phyloP scores from a whole-genome alignment of 2,797 vertebrate species.

The Pelodytes ibericus region DNA sequence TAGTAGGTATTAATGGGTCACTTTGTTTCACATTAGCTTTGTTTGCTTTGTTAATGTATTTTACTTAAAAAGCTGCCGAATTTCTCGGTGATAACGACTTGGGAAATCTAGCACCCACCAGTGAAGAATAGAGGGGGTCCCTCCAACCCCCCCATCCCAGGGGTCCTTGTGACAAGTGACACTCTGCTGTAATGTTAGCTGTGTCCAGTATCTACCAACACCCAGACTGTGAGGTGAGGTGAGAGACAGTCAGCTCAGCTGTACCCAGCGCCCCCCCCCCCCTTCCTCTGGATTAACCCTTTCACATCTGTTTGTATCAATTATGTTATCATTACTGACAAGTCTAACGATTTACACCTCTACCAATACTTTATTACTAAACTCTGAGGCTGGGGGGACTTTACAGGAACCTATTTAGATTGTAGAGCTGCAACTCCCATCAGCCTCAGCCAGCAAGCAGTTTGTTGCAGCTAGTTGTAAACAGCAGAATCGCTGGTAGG shows the following conservation, averaged over 20 bases:
- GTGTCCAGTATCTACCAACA: background rate
- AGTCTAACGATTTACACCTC: too few species aligned
- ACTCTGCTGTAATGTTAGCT: background rate
- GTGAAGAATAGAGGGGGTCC: slow-evolving; percentile 25
- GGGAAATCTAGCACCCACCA: slow-evolving; percentile 77
- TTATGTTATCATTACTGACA: too few species aligned
- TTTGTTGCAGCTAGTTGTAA: too few species aligned
- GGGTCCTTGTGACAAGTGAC: slow-evolving; percentile 11
- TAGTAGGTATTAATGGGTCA: slow-evolving; percentile 71
- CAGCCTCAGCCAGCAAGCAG: too few species aligned
- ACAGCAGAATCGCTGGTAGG: too few species aligned
- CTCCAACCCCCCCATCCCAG: background rate
- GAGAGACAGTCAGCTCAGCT: slow-evolving; percentile 36
- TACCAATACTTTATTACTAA: too few species aligned
- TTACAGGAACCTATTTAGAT: too few species aligned
- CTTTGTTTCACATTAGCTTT: slow-evolving; percentile 77
- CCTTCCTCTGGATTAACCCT: background rate
- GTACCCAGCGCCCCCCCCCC: background rate
- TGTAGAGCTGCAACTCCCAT: too few species aligned
- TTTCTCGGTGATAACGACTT: slow-evolving; percentile 79
- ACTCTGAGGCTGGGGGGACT: too few species aligned
- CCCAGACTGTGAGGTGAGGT: background rate
- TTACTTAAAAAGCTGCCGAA: slow-evolving; percentile 69
- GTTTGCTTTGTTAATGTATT: slow-evolving; percentile 83
- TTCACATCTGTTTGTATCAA: too few species aligned